Conservation (phyloP, 92 coral and sea anemone species). For the Plumapathes pennacea region DNA sequence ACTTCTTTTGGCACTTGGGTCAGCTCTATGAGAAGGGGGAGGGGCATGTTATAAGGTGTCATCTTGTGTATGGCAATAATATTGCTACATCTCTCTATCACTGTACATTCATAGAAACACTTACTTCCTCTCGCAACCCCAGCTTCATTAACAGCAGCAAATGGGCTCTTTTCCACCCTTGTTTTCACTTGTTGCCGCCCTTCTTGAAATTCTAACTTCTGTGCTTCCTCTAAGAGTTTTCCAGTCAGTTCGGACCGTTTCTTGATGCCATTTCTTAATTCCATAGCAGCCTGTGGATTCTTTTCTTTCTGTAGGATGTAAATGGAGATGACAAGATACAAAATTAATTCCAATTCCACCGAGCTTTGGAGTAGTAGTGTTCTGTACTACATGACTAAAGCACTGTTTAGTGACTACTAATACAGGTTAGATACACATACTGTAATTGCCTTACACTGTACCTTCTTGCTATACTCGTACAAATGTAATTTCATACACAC, state of each 20-base stretch:
- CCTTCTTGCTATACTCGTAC: no score
- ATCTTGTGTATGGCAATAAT: no score
- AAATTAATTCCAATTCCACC: not conserved
- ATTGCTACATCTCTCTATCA: no score
- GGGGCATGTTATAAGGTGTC: no score
- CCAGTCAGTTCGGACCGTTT: conserved; percentile 92
- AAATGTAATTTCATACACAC: no score
- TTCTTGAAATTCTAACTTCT: conserved; percentile 71
- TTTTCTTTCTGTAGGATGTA: conserved; percentile 69
- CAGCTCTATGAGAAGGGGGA: no score
- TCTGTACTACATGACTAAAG: no score
- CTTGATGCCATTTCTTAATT: conserved; percentile 66
- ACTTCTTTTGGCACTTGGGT: no score
- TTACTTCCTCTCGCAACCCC: conserved; percentile 3
- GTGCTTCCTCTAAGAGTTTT: conserved; percentile 78
- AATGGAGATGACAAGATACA: not conserved
- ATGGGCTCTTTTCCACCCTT: conserved; percentile 78
- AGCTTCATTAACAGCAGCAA: conserved; percentile 35
- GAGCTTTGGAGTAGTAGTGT: not conserved
- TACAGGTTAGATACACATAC: no score
- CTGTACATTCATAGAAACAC: no score
- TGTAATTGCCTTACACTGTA: no score
- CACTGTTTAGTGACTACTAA: no score
- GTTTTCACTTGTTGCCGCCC: conserved; percentile 91
- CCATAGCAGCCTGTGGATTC: conserved; percentile 65